phyloP scores from a whole-genome alignment of 2,797 vertebrate species.

The Etheostoma perlongum region DNA sequence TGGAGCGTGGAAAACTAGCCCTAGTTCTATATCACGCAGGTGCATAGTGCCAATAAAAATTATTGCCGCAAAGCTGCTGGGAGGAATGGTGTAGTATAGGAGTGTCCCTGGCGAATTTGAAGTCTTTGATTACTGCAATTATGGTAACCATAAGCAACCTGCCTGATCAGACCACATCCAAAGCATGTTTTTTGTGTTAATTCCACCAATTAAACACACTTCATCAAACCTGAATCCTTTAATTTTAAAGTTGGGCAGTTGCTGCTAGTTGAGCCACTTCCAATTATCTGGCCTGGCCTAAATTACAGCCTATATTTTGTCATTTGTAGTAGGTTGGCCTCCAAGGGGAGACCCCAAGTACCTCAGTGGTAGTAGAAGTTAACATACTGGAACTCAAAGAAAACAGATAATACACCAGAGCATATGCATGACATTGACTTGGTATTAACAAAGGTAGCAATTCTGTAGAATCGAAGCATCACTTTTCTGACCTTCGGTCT shows the following conservation, averaged over 20 bases:
- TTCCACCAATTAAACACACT: not conserved
- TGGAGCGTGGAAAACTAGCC: conserved; percentile 27
- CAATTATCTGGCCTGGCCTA: conserved; percentile 5
- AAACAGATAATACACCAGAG: not conserved
- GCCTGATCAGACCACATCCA: not conserved
- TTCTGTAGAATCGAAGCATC: too few species aligned
- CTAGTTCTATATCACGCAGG: conserved; percentile 20
- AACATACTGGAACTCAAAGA: not conserved
- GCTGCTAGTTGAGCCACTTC: not conserved
- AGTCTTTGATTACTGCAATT: not conserved
- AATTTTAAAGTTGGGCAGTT: not conserved
- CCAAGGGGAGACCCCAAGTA: not conserved
- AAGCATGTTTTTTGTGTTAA: not conserved
- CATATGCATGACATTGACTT: too few species aligned
- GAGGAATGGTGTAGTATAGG: not conserved
- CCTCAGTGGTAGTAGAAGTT: not conserved
- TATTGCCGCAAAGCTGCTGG: not conserved
- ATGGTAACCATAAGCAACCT: not conserved
- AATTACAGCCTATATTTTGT: not conserved
- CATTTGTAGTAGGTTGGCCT: not conserved
- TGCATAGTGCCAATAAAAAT: not conserved
- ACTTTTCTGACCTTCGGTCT: too few species aligned
- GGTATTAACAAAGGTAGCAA: too few species aligned
- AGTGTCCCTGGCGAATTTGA: not conserved
- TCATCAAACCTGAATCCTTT: not conserved